Evolutionary conservation across 30 jellyfish, hydroid and myxozoan species (phyloP).

Genomic region (Aurelia coerulea): DNA sequence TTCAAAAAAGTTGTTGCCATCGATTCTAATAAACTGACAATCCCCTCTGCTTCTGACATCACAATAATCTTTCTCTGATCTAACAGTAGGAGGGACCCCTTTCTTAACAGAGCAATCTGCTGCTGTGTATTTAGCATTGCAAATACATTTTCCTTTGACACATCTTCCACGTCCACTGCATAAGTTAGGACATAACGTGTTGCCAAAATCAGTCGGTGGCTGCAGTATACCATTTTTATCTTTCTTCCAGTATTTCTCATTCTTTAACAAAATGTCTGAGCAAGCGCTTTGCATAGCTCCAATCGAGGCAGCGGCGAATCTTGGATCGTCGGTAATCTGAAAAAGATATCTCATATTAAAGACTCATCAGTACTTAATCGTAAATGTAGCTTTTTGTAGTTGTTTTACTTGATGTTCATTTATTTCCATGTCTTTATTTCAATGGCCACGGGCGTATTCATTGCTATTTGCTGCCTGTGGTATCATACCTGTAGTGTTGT

Average conservation of each 20-base stretch:
- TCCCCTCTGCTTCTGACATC: conserved; percentile 62
- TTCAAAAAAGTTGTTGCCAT: conserved; percentile 65
- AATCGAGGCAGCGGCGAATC: conserved; percentile 35
- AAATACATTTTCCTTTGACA: conserved; percentile 65
- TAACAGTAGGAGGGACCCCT: conserved; percentile 38
- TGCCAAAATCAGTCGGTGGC: conserved; percentile 71
- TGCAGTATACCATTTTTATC: conserved; percentile 25
- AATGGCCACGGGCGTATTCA: too few species aligned
- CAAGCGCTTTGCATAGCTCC: conserved; percentile 49
- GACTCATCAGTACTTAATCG: neutral
- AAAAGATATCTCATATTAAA: neutral
- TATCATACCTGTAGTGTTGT: too few species aligned
- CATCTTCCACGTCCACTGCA: conserved; percentile 79
- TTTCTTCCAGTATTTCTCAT: conserved; percentile 48
- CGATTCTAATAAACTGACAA: conserved; percentile 62
- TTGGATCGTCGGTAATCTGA: conserved; percentile 34
- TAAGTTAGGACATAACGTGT: conserved; percentile 64
- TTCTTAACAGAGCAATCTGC: conserved; percentile 75
- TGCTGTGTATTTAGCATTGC: conserved; percentile 59
- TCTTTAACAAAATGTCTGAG: conserved; percentile 53
- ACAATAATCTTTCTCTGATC: conserved; percentile 45
- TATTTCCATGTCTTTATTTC: too few species aligned
- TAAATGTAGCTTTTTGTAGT: neutral
- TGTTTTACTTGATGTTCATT: too few species aligned
- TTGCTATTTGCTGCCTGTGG: too few species aligned